A percentile compares a stretch with the other conserved stretches of the same genome.
Evolutionary conservation across 2,888 invertebrate species (phyloP).

Genomic region (Eulithis testata): DNA sequence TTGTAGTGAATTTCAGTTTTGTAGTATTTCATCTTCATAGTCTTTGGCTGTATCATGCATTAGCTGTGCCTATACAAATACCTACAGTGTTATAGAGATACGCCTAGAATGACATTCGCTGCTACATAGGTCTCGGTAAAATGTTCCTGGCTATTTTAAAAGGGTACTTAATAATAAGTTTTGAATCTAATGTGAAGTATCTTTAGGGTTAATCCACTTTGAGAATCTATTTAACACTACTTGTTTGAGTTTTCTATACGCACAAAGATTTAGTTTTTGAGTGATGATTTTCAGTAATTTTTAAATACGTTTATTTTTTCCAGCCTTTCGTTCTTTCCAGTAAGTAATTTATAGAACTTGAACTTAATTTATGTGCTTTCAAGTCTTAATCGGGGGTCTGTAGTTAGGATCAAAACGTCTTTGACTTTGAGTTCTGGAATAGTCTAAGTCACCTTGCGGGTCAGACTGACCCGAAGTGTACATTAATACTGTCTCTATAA

Average conservation of each 20-base stretch:
- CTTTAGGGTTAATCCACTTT: no score
- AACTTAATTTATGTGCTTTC: not conserved
- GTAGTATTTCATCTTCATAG: conserved; percentile 37
- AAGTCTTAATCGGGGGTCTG: not conserved
- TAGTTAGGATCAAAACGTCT: not conserved
- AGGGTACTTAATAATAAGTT: no score
- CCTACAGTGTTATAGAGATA: conserved; percentile 52
- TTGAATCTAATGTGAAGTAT: no score
- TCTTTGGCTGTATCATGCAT: conserved; percentile 46
- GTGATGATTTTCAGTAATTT: not conserved
- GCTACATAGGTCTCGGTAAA: conserved; percentile 37
- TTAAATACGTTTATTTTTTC: not conserved
- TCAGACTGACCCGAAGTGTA: conserved; percentile 23
- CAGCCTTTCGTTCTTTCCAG: not conserved
- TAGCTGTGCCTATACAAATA: conserved; percentile 39
- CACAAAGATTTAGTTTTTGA: no score
- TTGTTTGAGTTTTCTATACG: no score
- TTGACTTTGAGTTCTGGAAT: conserved; percentile 10
- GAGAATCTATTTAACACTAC: no score
- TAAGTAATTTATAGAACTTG: no score
- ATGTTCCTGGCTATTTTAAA: no score
- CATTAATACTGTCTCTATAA: conserved; percentile 28
- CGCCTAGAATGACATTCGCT: conserved; percentile 53
- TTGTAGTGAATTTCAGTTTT: not conserved
- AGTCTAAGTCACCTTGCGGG: conserved; percentile 27